phyloP scores from a whole-genome alignment of 1,140 invertebrate genomes.

The Uloborus diversus region DNA sequence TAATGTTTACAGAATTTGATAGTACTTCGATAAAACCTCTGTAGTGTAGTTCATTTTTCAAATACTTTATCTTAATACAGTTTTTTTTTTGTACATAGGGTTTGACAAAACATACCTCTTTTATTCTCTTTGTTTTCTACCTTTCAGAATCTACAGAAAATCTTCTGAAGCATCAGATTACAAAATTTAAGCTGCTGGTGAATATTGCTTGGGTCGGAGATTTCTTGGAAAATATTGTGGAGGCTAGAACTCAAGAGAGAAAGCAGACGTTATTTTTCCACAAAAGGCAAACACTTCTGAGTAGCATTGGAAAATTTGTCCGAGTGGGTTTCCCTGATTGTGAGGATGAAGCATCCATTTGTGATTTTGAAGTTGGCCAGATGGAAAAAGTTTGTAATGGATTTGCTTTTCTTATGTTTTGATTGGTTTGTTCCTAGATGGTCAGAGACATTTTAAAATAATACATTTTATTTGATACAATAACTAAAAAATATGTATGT shows the following conservation, averaged over 20 bases:
- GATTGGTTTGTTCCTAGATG: too few relatives aligned
- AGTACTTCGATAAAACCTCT: too few relatives aligned
- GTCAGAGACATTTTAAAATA: too few relatives aligned
- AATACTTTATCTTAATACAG: too few relatives aligned
- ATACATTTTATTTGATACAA: too few relatives aligned
- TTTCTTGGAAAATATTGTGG: constrained; percentile 67
- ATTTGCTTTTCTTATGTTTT: too few relatives aligned
- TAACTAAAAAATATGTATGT: too few relatives aligned
- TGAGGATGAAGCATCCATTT: constrained; percentile 62
- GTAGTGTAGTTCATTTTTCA: too few relatives aligned
- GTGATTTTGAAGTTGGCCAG: constrained; percentile 73
- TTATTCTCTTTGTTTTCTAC: too few relatives aligned
- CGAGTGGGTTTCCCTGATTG: constrained; percentile 67
- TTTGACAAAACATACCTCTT: too few relatives aligned
- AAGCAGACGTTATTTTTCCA: constrained; percentile 73
- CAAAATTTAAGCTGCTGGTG: constrained; percentile 62
- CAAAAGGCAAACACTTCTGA: constrained; percentile 74
- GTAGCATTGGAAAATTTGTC: constrained; percentile 62
- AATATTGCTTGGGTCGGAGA: constrained; percentile 71
- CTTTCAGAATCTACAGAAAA: constrained; percentile 28
- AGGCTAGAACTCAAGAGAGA: constrained; percentile 59
- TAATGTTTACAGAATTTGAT: too few relatives aligned
- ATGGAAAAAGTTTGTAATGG: constrained; percentile 73
- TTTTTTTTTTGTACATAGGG: too few relatives aligned
- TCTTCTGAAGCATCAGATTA: constrained; percentile 60